phyloP scores from a whole-genome alignment of 1,140 invertebrate genomes.

The Sycobia sp. region DNA sequence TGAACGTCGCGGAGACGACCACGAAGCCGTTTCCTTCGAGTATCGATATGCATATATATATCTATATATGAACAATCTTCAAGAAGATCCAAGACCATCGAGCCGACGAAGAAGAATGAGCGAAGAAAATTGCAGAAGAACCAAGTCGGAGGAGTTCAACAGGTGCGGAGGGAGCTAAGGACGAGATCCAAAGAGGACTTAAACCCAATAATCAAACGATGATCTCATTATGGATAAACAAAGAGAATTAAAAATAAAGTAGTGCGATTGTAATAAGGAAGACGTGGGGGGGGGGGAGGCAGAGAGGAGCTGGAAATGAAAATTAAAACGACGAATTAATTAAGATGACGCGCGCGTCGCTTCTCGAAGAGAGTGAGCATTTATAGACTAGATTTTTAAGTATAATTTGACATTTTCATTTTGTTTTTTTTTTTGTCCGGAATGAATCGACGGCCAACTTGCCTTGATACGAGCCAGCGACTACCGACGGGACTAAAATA shows the following conservation, averaged over 20 bases:
- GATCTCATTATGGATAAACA: constrained; percentile 62
- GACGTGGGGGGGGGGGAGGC: constrained; percentile 11
- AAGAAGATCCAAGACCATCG: too few species aligned
- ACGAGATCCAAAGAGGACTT: constrained; percentile 63
- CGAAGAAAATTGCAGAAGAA: too few species aligned
- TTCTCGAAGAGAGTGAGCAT: neutral
- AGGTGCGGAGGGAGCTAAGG: constrained; percentile 50
- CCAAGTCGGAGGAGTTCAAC: too few species aligned
- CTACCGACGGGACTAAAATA: constrained; percentile 2
- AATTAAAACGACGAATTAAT: constrained; percentile 8
- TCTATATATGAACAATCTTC: too few species aligned
- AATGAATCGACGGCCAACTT: constrained; percentile 18
- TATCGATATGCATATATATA: too few species aligned
- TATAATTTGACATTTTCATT: too few species aligned
- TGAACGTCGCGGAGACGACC: too few species aligned
- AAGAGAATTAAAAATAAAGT: constrained; percentile 61
- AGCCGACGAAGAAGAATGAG: constrained; percentile 35
- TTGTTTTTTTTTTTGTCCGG: too few species aligned
- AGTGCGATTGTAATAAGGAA: constrained; percentile 46
- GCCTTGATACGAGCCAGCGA: constrained; percentile 31
- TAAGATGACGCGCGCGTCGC: constrained; percentile 5
- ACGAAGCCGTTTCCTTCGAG: too few species aligned
- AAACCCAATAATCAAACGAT: constrained; percentile 62
- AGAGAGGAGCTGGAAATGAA: constrained; percentile 3
- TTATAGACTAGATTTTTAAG: constrained; percentile 25